Evolutionary conservation across 1,140 invertebrate species (phyloP), one percentile per base, ranked within the genome.

Genomic region (Tetramorium parvispinum): DNA sequence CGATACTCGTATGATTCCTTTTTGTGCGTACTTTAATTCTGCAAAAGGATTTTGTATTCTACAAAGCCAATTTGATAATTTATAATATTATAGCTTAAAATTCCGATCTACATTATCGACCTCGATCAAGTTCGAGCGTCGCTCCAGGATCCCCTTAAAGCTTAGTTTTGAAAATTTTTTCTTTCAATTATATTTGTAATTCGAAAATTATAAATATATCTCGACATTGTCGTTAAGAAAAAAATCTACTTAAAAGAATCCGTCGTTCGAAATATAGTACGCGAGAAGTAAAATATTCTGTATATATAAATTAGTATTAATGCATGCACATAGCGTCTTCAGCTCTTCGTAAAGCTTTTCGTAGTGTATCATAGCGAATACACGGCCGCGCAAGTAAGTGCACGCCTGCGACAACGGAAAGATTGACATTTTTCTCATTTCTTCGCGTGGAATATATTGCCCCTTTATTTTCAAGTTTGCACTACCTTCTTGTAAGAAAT

Each of bases 361-460:
- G 27, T 71, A n/a, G n/a, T 63, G 37, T 49, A 27, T 16, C 18
- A 37, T 66, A 21, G 16, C 21, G 24, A 63, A 65, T 57, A 43
- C 43, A 18, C 27, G 10, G 6, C 1, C 32, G 16, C 24, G 13
- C 16, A 55, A 3, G 13, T 55, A 55, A 55, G n/a, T 21, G 7
- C 32, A 32, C 3, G n/a, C 5, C 16, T 7, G 27, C 53, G n/a
- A 55, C 13, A 73, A 13, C 21, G 1, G 24, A 16, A 40, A 76
- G 18, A 76, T 57, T 24, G 49, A 76, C 43, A 57, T 78, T 65
- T 49, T 65, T 78, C 11, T 78, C 11, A 65, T 51, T 79, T 79
- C 43, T 66, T 24, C n/a, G 7, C 27, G 11, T 51, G 2, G 27
- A 49, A 49, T 21, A 51, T 0, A 27, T 46, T 43, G n/a, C 40